Evolutionary conservation across 2,888 invertebrate species (phyloP).

Genomic region (Myopa tessellatipennis): DNA sequence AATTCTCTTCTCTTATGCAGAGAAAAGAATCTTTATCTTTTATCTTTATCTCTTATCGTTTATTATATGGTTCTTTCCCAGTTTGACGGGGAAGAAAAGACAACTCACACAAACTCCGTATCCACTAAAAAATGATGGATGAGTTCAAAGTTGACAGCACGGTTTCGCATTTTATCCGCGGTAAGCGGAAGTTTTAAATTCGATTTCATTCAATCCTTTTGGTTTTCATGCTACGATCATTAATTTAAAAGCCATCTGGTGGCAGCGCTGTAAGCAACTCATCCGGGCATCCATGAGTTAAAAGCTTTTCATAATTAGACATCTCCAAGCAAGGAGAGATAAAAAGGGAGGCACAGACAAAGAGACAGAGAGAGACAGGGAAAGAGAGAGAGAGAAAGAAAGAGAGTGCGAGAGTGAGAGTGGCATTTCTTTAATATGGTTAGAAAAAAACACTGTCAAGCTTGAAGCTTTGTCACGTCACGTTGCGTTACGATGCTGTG

Average conservation of each 20-base stretch:
- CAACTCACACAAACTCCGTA: too few relatives aligned
- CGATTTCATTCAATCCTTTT: constrained; percentile 7
- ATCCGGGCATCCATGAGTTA: constrained; percentile 3
- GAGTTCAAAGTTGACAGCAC: constrained; percentile 5
- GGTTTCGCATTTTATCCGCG: background rate
- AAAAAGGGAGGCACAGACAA: too few relatives aligned
- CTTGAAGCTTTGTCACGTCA: constrained; percentile 9
- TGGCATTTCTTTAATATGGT: background rate
- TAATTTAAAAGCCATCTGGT: constrained; percentile 24
- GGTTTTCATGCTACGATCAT: constrained; percentile 5
- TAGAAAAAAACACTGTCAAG: background rate
- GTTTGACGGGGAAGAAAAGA: too few relatives aligned
- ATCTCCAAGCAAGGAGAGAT: background rate
- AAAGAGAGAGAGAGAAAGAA: too few relatives aligned
- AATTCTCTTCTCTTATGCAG: too few relatives aligned
- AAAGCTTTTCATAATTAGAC: constrained; percentile 24
- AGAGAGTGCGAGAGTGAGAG: too few relatives aligned
- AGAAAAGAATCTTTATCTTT: too few relatives aligned
- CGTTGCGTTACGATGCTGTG: background rate
- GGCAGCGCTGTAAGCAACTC: constrained; percentile 1
- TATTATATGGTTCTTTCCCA: too few relatives aligned
- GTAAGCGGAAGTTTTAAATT: constrained; percentile 1
- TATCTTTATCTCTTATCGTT: too few relatives aligned
- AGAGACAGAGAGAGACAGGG: too few relatives aligned
- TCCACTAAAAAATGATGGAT: constrained; percentile 14